phyloP scores from a whole-genome alignment of 2,113 vertebrate genomes.

The Addax nasomaculatus region DNA sequence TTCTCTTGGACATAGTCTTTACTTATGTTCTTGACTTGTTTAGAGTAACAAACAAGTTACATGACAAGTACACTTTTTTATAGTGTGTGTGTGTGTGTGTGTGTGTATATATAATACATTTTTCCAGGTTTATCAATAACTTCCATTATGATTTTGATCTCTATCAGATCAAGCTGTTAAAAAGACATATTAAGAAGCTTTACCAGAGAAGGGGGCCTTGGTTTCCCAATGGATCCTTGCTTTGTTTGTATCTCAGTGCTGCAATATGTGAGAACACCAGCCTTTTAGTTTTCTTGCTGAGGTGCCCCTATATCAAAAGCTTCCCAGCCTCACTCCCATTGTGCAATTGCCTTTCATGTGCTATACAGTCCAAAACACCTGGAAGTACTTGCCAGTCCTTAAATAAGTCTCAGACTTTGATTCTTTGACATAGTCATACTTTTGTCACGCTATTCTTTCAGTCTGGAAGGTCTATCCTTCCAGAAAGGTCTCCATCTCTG shows the following conservation, averaged over 20 bases:
- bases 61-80: neutral
- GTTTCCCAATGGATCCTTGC: neutral
- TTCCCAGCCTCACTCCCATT: neutral
- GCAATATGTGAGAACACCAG: neutral
- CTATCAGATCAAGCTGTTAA: neutral
- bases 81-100: no score
- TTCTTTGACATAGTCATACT: neutral
- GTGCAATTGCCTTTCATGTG: neutral
- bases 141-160: neutral
- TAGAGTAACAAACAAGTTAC: neutral
- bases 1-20: constrained; percentile 23
- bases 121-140: constrained; percentile 29
- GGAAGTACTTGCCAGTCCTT: neutral
- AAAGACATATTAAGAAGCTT: neutral
- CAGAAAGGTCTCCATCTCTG: neutral
- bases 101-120: neutral
- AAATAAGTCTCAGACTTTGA: neutral
- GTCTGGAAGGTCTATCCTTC: neutral
- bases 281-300: neutral
- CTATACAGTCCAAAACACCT: neutral
- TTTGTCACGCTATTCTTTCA: neutral
- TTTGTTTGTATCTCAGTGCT: neutral
- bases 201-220: neutral
- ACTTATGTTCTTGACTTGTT: neutral
- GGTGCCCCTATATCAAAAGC: neutral